Evolutionary conservation across 2,797 vertebrate genomes (phyloP).

Genomic region (Antrozous pallidus): DNA sequence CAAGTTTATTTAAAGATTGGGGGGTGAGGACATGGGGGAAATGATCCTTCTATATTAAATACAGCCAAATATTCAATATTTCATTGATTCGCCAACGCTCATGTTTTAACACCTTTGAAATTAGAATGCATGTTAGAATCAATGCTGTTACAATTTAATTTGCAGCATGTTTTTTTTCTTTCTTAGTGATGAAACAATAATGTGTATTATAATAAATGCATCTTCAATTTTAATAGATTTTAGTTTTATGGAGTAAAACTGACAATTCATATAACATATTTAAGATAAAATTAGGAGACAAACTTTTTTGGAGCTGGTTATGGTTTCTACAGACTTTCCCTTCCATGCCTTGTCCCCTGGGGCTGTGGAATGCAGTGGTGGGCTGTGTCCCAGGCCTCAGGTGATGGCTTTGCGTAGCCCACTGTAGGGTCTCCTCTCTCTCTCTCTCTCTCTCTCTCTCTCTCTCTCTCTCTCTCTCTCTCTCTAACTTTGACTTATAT

Average conservation of each 20-base stretch:
- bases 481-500: not conserved
- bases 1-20: not conserved
- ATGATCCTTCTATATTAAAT: not conserved
- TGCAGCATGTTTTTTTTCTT: not conserved
- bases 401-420: not conserved
- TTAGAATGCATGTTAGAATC: slow-evolving; percentile 4
- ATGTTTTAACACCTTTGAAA: slow-evolving; percentile 40
- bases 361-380: not conserved
- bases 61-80: not conserved
- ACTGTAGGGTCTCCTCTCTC: too few species aligned
- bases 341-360: not conserved
- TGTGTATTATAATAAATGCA: not conserved
- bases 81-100: not conserved
- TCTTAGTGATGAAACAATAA: slow-evolving; percentile 37
- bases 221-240: not conserved
- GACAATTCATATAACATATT: not conserved
- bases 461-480: not conserved
- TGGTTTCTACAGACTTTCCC: not conserved
- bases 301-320: not conserved
- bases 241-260: not conserved
- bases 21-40: not conserved
- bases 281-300: slow-evolving; percentile 5
- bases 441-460: not conserved
- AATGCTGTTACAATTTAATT: slow-evolving; percentile 43
- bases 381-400: not conserved